Evolutionary conservation across 2,888 invertebrate genomes (phyloP).

Genomic region (Therioaphis trifolii): DNA sequence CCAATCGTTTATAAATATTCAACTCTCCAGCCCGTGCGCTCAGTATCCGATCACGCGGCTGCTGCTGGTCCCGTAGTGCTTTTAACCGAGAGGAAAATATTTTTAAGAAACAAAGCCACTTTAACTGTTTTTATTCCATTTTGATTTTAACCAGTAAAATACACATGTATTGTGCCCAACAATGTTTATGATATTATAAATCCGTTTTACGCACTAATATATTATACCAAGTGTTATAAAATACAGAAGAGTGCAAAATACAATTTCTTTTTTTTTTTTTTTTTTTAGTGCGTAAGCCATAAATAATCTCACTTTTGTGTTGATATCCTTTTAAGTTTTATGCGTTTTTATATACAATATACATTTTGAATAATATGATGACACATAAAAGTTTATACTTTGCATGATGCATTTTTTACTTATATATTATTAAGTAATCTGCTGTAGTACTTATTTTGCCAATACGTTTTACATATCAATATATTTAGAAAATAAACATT

Average conservation of each 20-base stretch:
- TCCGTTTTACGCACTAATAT: conserved; percentile 6
- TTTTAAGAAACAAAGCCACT: conserved; percentile 42
- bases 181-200: background rate
- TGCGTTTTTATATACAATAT: background rate
- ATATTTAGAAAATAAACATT: too few species aligned
- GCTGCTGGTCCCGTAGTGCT: conserved; percentile 35
- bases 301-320: background rate
- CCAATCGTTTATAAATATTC: conserved; percentile 63
- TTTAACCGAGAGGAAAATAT: conserved; percentile 36
- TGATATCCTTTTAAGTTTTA: background rate
- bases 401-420: too few species aligned
- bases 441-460: too few species aligned
- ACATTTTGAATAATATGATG: too few species aligned
- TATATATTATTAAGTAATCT: too few species aligned
- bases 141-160: conserved; percentile 25
- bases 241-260: conserved; percentile 11
- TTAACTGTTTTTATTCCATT: conserved; percentile 10
- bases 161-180: background rate
- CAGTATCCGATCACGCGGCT: conserved; percentile 18
- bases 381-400: too few species aligned
- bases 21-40: conserved; percentile 34
- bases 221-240: conserved; percentile 10
- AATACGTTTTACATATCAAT: too few species aligned
- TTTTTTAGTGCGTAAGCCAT: background rate
- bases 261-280: background rate